These are phyloP conservation scores for Iphiclides podalirius DNA, from an alignment of 2,888 invertebrate species.

Conservation along the genomic window DNA sequence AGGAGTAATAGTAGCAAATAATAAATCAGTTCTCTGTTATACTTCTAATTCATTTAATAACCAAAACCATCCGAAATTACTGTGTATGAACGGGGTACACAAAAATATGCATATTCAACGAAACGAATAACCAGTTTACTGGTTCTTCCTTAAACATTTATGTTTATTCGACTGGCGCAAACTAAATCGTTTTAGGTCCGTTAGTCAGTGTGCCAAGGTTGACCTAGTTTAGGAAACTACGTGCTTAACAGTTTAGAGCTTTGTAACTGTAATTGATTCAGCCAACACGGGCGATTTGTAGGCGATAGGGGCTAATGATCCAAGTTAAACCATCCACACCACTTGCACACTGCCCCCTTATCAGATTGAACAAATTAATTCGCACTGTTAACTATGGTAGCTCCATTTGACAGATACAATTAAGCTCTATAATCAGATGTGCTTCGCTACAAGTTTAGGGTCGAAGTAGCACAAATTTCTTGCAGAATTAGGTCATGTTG, in stretches of 20 bases:
- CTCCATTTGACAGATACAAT: slow-evolving; percentile 15
- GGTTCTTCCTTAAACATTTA: too few species aligned
- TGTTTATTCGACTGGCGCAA: slow-evolving; percentile 16
- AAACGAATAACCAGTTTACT: slow-evolving; percentile 1
- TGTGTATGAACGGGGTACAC: too few species aligned
- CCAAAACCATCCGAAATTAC: too few species aligned
- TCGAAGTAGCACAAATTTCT: too few species aligned
- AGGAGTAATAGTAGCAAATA: too few species aligned
- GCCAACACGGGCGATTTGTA: slow-evolving; percentile 22
- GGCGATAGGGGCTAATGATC: slow-evolving; percentile 28
- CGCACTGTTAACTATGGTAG: slow-evolving; percentile 5
- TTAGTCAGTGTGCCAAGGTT: slow-evolving; percentile 32
- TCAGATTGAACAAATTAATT: slow-evolving; percentile 20
- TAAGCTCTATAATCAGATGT: background rate
- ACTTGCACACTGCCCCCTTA: slow-evolving; percentile 24
- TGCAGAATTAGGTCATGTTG: too few species aligned
- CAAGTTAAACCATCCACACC: slow-evolving; percentile 32
- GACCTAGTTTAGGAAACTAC: slow-evolving; percentile 33
- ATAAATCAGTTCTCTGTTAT: too few species aligned
- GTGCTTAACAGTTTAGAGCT: slow-evolving; percentile 26
- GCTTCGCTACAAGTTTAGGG: too few species aligned
- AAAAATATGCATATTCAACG: background rate
- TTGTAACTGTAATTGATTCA: slow-evolving; percentile 36
- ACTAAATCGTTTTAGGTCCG: slow-evolving; percentile 20
- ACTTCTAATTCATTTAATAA: too few species aligned